A percentile compares a stretch with the other conserved stretches of the same genome.
Conservation (phyloP, 2,797 vertebrate genomes). For the Pangasius krempfi region DNA sequence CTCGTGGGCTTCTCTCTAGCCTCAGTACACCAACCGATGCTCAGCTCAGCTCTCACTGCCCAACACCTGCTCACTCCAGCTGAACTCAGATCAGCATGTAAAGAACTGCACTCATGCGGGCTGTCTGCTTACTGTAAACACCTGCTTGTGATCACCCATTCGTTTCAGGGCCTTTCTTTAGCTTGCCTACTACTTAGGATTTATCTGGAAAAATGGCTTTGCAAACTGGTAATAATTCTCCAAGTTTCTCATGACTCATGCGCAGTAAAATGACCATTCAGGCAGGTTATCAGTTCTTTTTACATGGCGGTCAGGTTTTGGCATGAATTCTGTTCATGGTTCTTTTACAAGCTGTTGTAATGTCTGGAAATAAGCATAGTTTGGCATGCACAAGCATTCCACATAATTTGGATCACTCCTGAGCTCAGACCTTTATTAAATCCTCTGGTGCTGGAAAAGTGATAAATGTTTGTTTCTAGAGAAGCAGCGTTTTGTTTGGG, state of each 20-base stretch:
- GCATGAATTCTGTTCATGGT: slow-evolving; percentile 5
- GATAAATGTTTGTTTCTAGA: slow-evolving; percentile 45
- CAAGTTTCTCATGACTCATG: background rate
- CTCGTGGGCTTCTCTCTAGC: slow-evolving; percentile 11
- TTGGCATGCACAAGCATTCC: slow-evolving; percentile 19
- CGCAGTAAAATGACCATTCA: slow-evolving; percentile 14
- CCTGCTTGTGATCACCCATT: background rate
- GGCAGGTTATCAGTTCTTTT: slow-evolving; percentile 30
- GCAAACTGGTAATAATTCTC: background rate
- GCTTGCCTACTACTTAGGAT: background rate
- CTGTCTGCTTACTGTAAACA: slow-evolving; percentile 28
- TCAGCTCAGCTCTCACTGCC: background rate
- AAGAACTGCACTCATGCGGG: background rate
- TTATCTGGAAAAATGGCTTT: slow-evolving; percentile 5
- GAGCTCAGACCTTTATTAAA: slow-evolving; percentile 35
- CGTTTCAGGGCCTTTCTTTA: background rate
- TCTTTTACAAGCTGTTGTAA: slow-evolving; percentile 45
- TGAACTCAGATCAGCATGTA: slow-evolving; percentile 33
- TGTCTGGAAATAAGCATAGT: slow-evolving; percentile 46
- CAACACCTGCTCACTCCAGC: slow-evolving; percentile 27
- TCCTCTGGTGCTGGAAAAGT: slow-evolving; percentile 30
- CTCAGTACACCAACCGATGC: slow-evolving; percentile 15
- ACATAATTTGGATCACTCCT: slow-evolving; percentile 36
- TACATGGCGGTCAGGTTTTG: slow-evolving; percentile 24
- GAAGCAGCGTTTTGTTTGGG: slow-evolving; percentile 42